Evolutionary conservation across 1,140 invertebrate genomes (phyloP), one percentile per base, ranked within the genome.

Genomic region (Aphis gossypii): DNA sequence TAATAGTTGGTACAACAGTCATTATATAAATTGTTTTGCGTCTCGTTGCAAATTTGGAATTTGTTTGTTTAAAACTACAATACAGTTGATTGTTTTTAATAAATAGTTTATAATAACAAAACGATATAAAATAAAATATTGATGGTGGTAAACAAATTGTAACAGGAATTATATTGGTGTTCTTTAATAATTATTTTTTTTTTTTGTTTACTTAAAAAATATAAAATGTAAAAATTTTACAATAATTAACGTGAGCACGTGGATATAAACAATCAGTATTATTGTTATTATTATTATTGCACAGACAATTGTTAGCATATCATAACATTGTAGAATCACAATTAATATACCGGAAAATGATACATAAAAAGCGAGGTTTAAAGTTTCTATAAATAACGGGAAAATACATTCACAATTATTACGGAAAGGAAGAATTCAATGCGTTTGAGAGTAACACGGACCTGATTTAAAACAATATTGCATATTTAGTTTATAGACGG

Each of bases 201-300:
- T 92, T 51, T 82, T 92, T 41, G 46, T 83, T 38, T 35, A 38
- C 46, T 92, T 91, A 91, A 48, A 48, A 92, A 82, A 83, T 91
- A 91, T 76, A 91, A 90, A 90, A 90, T 90, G 89, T 90, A 90
- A 76, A 91, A 91, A 91, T 76, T 76, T 76, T 25, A 48, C 41
- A 56, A 41, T 35, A 90, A 90, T 56, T 56, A 56, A 90, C 88
- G 88, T 41, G 88, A 54, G 88, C 88, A 25, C 51, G 88, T 38
- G 46, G 14, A 56, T 56, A 54, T n/a, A 56, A 54, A 90, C 51
- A n/a, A 90, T 41, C 38, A 86, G 38, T 89, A 46, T 89, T 38
- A 25, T 54, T 35, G n/a, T 88, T 51, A 88, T 88, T 11, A 87
- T 56, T 54, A 56, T 35, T 41, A 60, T 60, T 90, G 84, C 84